Percentiles rank a stretch among this genome's conserved stretches.
Evolutionary conservation across 2,888 invertebrate genomes (phyloP).

Genomic region (Caenorhabditis imperialis): DNA sequence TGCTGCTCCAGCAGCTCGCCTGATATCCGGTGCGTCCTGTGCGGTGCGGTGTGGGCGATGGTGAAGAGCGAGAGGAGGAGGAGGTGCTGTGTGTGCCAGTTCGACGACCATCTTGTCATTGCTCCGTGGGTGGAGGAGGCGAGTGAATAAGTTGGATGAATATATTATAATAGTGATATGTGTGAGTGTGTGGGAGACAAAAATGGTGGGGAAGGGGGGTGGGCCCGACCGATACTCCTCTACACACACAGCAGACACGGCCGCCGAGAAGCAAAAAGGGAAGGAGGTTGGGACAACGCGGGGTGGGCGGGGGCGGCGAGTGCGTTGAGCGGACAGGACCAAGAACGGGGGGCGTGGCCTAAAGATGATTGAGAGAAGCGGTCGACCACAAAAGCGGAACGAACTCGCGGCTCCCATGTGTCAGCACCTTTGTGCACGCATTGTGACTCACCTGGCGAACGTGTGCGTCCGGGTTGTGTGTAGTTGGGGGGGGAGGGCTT

Average conservation of each 20-base stretch:
- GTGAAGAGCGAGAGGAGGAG: slow-evolving; percentile 39
- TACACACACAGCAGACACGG: slow-evolving; percentile 29
- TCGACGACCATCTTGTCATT: slow-evolving; percentile 42
- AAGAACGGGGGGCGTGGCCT: slow-evolving; percentile 42
- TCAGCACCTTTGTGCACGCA: too few species aligned
- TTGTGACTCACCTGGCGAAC: too few species aligned
- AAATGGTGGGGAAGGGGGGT: neutral
- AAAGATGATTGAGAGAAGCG: slow-evolving; percentile 47
- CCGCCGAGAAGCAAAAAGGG: slow-evolving; percentile 45
- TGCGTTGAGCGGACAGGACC: slow-evolving; percentile 49
- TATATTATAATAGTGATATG: too few species aligned
- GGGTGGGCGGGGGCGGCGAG: slow-evolving; percentile 16
- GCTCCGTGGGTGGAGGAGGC: too few species aligned
- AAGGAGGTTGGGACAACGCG: too few species aligned
- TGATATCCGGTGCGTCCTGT: slow-evolving; percentile 11
- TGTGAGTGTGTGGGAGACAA: slow-evolving; percentile 3
- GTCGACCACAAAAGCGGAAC: too few species aligned
- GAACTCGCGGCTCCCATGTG: slow-evolving; percentile 19
- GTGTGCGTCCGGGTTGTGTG: too few species aligned
- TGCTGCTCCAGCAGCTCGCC: neutral
- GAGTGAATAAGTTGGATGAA: too few species aligned
- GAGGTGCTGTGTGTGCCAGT: slow-evolving; percentile 24
- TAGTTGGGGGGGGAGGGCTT: too few species aligned
- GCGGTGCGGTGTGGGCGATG: slow-evolving; percentile 38
- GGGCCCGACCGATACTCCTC: slow-evolving; percentile 39